Conservation (phyloP, 2,888 invertebrate species). For the Lasioglossum vierecki region DNA sequence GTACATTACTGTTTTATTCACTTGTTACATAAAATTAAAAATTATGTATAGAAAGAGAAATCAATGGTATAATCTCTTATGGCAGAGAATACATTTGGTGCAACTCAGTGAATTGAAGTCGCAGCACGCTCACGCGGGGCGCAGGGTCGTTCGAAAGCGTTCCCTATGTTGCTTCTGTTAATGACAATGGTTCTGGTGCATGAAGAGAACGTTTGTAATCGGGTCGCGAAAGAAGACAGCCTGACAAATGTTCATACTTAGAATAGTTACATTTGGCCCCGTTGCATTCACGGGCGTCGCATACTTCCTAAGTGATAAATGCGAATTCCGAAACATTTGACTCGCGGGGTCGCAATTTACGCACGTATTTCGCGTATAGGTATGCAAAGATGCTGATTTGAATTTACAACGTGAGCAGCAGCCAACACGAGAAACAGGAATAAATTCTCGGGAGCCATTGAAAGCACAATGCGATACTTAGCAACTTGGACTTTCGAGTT, state of each 20-base stretch:
- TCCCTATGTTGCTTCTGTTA: not conserved
- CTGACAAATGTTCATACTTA: constrained; percentile 50
- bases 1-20: not conserved
- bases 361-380: constrained; percentile 41
- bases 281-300: constrained; percentile 57
- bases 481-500: constrained; percentile 7
- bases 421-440: constrained; percentile 5
- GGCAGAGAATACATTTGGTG: not conserved
- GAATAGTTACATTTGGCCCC: constrained; percentile 56
- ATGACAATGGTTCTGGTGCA: constrained; percentile 13
- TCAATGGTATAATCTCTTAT: too few relatives aligned
- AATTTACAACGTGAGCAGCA: constrained; percentile 4
- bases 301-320: constrained; percentile 58
- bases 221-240: constrained; percentile 15
- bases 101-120: not conserved
- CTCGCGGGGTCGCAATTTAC: constrained; percentile 48
- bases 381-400: constrained; percentile 32
- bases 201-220: constrained; percentile 9
- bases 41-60: not conserved
- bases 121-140: not conserved
- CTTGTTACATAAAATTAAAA: too few relatives aligned
- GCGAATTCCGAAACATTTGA: constrained; percentile 67
- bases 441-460: constrained; percentile 17
- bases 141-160: not conserved
- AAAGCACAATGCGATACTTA: constrained; percentile 9